Evolutionary conservation across 2,113 vertebrate genomes (phyloP), one percentile per base, ranked within the genome.

Genomic region (Aphyosemion australe): DNA sequence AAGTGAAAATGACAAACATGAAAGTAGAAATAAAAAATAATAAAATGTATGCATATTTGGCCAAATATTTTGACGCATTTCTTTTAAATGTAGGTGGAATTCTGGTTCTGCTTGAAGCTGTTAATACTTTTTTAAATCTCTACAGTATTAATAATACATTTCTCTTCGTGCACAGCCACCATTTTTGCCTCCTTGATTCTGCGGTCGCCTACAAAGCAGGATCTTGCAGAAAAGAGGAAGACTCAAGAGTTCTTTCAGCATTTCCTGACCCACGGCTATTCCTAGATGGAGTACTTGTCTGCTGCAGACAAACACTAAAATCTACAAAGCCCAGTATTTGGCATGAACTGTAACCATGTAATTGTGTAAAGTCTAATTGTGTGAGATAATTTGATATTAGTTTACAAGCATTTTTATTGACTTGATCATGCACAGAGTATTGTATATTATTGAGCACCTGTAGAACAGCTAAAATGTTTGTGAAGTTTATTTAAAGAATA

Each of bases 201-300:
- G 26, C 92, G 92, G 31, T 94, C 95, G 2, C 89, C 93, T 6
- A 83, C 78, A 2, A 80, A 86, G 0, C 95, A 94, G 2, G 93
- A 94, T 51, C 84, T 92, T 1, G 54, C 69, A 0, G 93, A 95
- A 42, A 98, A 97, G 89, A 95, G 88, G 84, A 97, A 93, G 78
- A 93, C 93, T n/a, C 94, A 95, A 84, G 94, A 95, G 11, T 98
- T 99, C 45, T 93, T 97, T 83, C 92, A 76, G 7, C 95, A 95
- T 64, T 99, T 98, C 85, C 92, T 99, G 26, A 67, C 32, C 41
- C 76, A 83, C 65, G 85, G 81, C 19, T 75, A 61, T 18, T 63
- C 71, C 0, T 91, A 91, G 93, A 68, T 8, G 21, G 55, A 86
- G 31, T 41, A 18, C 42, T 34, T 76, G 39, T 41, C 39, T 54